These are phyloP conservation scores for Oeneis ivallda DNA, from an alignment of 2,888 invertebrate species.

Conservation along the genomic window DNA sequence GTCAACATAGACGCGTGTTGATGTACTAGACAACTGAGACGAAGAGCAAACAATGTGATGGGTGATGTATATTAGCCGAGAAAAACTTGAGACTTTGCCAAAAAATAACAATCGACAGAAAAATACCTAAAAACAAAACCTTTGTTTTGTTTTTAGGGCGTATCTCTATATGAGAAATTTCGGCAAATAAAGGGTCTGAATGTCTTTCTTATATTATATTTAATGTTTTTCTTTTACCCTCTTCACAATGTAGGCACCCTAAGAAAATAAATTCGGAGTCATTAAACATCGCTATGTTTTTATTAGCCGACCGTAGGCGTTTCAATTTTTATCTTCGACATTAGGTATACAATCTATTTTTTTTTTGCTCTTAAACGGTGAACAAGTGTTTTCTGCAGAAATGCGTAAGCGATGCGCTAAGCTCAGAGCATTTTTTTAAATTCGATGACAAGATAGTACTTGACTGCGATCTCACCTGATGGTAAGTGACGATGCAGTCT, in stretches of 20 bases:
- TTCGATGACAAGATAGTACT: too few species aligned
- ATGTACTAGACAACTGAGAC: background rate
- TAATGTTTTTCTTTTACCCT: background rate
- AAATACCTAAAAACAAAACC: background rate
- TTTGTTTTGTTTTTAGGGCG: too few species aligned
- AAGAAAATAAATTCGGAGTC: background rate
- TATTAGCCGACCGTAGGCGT: too few species aligned
- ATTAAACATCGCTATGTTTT: background rate
- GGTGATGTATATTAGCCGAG: constrained; percentile 11
- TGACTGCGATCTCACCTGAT: too few species aligned
- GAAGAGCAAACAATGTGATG: constrained; percentile 13
- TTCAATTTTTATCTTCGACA: too few species aligned
- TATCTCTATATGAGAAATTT: background rate
- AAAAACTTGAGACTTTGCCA: constrained; percentile 7
- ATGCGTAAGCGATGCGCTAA: too few species aligned
- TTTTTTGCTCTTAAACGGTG: too few species aligned
- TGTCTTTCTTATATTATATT: background rate
- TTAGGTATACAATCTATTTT: too few species aligned
- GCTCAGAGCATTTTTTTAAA: too few species aligned
- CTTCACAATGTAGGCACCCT: background rate
- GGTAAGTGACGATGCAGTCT: too few species aligned
- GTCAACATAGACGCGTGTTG: background rate
- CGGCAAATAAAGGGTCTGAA: background rate
- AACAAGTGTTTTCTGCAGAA: too few species aligned
- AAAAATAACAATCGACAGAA: constrained; percentile 4